Base-by-base conservation (phyloP, 2,888 invertebrate genomes). In the Rapana venosa region DNA sequence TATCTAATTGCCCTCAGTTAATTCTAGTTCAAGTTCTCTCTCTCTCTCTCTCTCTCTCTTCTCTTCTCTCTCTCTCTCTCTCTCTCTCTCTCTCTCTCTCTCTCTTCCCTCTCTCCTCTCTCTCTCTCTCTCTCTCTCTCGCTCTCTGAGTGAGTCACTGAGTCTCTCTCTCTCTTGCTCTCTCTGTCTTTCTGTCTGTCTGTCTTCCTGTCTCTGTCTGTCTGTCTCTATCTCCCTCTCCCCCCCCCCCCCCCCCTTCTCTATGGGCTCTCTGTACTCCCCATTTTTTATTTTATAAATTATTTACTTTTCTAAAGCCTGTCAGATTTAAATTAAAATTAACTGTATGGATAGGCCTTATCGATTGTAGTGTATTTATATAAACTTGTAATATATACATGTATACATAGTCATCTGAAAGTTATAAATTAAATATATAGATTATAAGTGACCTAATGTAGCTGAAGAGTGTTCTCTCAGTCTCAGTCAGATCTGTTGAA, bases 41-140 rank as follows among this genome's bases (percentile, higher is more conserved):
- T 79, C 35, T 79, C 79, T 79, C 79, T 79, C 13, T 79, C 32
- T 79, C 32, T 79, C 13, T 32, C 32, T 30, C 79, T 15, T 8
- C 6, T 32, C 6, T 20, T 1, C 79, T 11, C 79, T 11, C 32
- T 32, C 79, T 32, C 79, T 32, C 79, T 32, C 79, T 32, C 79
- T 79, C 32, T 79, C 32, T 79, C 32, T 79, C 79, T 79, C 32
- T 79, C 79, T 79, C 32, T 79, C 32, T 79, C 79, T 79, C 4
- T 79, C 32, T 32, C 32, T 79, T 22, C 11, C 74, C 4, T 22
- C 26, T n/a, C n/a, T 17, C 26, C 13, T 32, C 30, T 32, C 30
- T 79, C 13, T 32, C 30, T 32, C 30, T 79, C 32, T 5, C 11
- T 11, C 30, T 30, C 20, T 74, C 74, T 8, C 58, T 58, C 79